Evolutionary conservation across 2,888 invertebrate species (phyloP), one percentile per base, ranked within the genome.

Genomic region (Melangyna quadrimaculata): DNA sequence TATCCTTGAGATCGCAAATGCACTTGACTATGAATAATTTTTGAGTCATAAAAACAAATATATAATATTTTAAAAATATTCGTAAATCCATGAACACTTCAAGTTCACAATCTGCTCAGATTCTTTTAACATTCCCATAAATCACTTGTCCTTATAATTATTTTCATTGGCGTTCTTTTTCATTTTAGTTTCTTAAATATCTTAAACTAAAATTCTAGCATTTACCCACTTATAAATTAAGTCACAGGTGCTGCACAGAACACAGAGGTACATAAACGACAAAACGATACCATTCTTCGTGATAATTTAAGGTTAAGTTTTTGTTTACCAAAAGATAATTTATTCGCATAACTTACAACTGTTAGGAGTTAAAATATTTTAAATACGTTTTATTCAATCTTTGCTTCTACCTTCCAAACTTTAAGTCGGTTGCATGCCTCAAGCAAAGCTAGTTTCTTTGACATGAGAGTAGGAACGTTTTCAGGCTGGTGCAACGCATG

Each of bases 401-500:
- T 14, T 2, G 8, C 7, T 3, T n/a, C 19, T 37, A 45, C n/a
- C 24, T 22, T 40, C 24, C 17, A 17, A n/a, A 17, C 40, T 27
- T 5, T 2, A n/a, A 48, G 8, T 72, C 29, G 29, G 24, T 19
- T 35, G 27, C n/a, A 48, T 48, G 73, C 79, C 73, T 32, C 1
- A 12, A 69, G 73, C 67, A 5, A 22, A 17, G 51, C 59, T 69
- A 43, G 61, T 59, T 32, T 61, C 59, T 59, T 22, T 59, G 48
- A 65, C 57, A 78, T 57, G 14, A 51, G 61, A 48, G 29, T 51
- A 51, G 45, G 43, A 45, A 29, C 32, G 61, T 67, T 61, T 79
- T 51, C 32, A 69, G 35, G 69, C 29, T 63, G 24, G 57, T 45
- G 43, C 55, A 75, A 81, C 65, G 75, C 75, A 71, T 70, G 48